Evolutionary conservation across 1,140 invertebrate genomes (phyloP), one percentile per base, ranked within the genome.

Genomic region (Lordiphosa clarofinis): DNA sequence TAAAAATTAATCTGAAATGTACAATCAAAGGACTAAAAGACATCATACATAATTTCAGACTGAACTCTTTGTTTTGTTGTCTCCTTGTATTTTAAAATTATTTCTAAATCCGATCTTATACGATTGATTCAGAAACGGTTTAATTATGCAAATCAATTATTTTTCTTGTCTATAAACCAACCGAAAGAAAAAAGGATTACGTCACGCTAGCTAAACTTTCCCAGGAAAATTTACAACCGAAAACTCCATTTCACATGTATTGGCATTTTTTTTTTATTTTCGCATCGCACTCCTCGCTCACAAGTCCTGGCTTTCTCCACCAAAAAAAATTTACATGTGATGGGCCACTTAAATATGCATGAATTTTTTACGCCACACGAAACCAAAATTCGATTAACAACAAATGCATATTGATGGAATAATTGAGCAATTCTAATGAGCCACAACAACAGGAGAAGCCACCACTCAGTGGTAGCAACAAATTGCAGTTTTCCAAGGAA

Each of bases 391-490:
- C 76, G 76, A 82, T 82, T 82, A 82, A 76, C 76, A 65, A 73
- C 74, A 78, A 64, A 67, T 73, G 76, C 82, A 87, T 87, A 87
- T 84, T 87, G 82, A 87, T 87, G 76, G 76, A 87, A 87, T 87
- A 87, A 87, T 82, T 87, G 82, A 87, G 84, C 70, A 78, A 74
- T 84, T 87, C 62, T 78, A 82, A 84, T 78, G 73, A 87, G 66
- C 72, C 66, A 76, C 71, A 84, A 73, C 55, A 78, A 36, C 67
- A 52, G 53, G 54, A 56, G 57, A 43, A 69, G 33, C n/a, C 12
- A 21, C 39, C 24, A 15, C 15, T 28, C 24, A 28, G 24, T 2
- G 24, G 24, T 28, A 21, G 33, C 31, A 46, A 75, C 79, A 86
- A 86, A 86, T 86, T 84, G 78, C 57, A 78, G 28, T 48, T 55